A percentile compares a stretch with the other conserved stretches of the same genome.
Conservation (phyloP, 2,797 vertebrate species). For the Kryptopterus vitreolus region DNA sequence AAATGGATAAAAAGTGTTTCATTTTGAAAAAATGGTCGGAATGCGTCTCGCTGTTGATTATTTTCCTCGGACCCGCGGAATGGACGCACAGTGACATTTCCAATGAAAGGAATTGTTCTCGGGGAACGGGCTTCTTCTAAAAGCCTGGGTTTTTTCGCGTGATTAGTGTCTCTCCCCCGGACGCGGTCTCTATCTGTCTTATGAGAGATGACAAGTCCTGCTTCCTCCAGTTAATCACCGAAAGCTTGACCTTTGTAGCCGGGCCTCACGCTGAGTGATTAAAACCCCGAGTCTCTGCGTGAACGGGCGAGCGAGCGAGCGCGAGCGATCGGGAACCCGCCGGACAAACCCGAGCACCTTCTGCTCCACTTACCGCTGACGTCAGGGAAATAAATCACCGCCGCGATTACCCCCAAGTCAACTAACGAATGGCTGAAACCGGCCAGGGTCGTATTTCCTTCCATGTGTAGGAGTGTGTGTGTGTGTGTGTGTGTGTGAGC, state of each 20-base stretch:
- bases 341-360: slow-evolving; percentile 51
- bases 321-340: slow-evolving; percentile 42
- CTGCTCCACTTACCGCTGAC: slow-evolving; percentile 49
- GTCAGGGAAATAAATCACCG: slow-evolving; percentile 47
- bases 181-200: slow-evolving; percentile 64
- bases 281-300: slow-evolving; percentile 67
- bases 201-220: slow-evolving; percentile 71
- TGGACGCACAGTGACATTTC: not conserved
- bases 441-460: slow-evolving; percentile 28
- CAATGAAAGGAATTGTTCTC: not conserved
- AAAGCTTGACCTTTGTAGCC: slow-evolving; percentile 75
- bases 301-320: slow-evolving; percentile 65
- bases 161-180: slow-evolving; percentile 51
- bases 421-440: slow-evolving; percentile 28
- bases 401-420: slow-evolving; percentile 15
- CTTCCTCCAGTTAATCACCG: slow-evolving; percentile 70
- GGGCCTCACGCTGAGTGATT: slow-evolving; percentile 75
- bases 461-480: slow-evolving; percentile 26
- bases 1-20: not conserved
- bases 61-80: not conserved
- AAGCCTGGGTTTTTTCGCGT: not conserved
- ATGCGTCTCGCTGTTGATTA: not conserved
- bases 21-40: too few relatives aligned
- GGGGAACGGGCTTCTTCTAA: not conserved
- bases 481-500: slow-evolving; percentile 40